Evolutionary conservation across 2,888 invertebrate species (phyloP).

Genomic region (Pocota personata): DNA sequence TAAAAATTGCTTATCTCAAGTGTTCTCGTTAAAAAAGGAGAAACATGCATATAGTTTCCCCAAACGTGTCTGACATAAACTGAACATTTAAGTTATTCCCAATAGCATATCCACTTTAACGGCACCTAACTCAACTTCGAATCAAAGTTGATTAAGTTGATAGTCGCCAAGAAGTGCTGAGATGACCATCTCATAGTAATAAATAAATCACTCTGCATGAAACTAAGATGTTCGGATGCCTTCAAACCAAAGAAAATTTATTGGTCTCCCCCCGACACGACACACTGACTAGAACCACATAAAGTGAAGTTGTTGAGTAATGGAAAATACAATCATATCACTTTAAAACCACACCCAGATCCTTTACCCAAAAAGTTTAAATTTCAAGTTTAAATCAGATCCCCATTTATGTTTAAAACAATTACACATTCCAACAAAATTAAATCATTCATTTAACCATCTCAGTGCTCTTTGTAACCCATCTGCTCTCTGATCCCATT

Average conservation of each 20-base stretch:
- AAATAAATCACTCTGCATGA: conserved; percentile 8
- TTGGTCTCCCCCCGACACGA: neutral
- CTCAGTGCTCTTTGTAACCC: neutral
- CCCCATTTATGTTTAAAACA: neutral
- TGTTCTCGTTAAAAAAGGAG: no score
- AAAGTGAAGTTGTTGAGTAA: neutral
- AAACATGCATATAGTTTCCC: neutral
- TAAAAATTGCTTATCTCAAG: no score
- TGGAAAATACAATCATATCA: neutral
- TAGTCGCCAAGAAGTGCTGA: neutral
- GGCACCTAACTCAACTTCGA: neutral
- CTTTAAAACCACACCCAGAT: neutral
- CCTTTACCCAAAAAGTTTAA: neutral
- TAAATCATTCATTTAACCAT: conserved; percentile 21
- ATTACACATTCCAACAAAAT: conserved; percentile 6
- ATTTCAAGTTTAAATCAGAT: neutral
- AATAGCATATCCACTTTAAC: neutral
- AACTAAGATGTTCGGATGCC: conserved; percentile 14
- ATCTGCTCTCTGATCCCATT: conserved; percentile 2
- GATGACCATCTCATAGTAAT: neutral
- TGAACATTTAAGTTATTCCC: neutral
- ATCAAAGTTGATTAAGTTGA: conserved; percentile 1
- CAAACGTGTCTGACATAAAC: neutral
- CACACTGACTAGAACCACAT: neutral
- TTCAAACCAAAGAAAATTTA: conserved; percentile 14